These are phyloP conservation scores for Axis porcinus DNA, from an alignment of 2,113 vertebrate species.

Conservation along the genomic window DNA sequence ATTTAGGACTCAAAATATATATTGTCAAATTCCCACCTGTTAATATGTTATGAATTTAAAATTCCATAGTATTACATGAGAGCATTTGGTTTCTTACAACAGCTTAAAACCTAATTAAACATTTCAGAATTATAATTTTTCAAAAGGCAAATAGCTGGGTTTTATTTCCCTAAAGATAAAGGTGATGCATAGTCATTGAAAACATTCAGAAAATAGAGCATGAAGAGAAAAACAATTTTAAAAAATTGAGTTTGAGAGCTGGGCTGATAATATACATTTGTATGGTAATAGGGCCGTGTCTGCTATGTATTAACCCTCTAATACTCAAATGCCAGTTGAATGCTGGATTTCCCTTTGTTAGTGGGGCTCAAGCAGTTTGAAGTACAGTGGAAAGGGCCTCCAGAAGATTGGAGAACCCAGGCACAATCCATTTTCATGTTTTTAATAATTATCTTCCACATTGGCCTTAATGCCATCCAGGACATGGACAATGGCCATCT, in stretches of 20 bases:
- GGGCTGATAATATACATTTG: background rate
- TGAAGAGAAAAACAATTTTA: background rate
- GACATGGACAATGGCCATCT: background rate
- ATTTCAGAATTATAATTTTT: background rate
- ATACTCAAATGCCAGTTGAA: too few relatives aligned
- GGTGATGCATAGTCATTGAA: background rate
- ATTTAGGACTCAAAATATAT: background rate
- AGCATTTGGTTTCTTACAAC: background rate
- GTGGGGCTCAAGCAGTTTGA: background rate
- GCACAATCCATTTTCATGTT: too few relatives aligned
- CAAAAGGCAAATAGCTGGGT: background rate
- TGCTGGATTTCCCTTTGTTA: background rate
- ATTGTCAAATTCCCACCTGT: background rate
- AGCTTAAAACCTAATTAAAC: background rate
- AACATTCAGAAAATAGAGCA: background rate
- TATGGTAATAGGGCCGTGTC: rapidly evolving
- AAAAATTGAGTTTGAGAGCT: background rate
- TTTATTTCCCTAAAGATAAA: background rate
- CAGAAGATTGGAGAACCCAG: background rate
- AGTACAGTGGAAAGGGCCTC: background rate
- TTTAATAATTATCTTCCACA: background rate
- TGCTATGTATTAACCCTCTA: background rate
- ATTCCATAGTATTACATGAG: background rate
- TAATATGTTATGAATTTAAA: background rate
- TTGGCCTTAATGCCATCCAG: too few relatives aligned